These are phyloP conservation scores for Calidris pugnax DNA, from an alignment of 2,113 vertebrate genomes.

Conservation along the genomic window DNA sequence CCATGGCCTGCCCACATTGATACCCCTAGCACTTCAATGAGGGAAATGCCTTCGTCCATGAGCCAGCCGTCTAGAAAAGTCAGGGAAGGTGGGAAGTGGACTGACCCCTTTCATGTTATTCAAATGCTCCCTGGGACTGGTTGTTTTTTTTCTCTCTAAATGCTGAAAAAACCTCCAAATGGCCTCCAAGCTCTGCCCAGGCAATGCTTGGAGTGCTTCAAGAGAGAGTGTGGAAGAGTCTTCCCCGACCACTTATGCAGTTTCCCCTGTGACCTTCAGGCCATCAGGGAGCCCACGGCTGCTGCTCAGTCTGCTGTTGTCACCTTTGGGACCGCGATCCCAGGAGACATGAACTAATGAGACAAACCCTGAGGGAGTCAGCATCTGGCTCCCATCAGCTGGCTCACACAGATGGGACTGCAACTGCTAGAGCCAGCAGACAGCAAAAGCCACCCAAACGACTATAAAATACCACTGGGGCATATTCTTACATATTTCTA, in stretches of 20 bases:
- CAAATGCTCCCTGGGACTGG: not conserved
- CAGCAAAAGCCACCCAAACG: not conserved
- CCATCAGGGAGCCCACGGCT: not conserved
- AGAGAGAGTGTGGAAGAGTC: not conserved
- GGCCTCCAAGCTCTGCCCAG: fast-evolving
- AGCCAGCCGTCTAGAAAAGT: not conserved
- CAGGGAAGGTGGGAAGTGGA: not conserved
- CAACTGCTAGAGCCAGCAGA: not conserved
- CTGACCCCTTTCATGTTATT: not conserved
- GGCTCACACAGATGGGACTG: not conserved
- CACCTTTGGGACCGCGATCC: fast-evolving
- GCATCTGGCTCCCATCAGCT: not conserved
- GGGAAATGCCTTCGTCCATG: not conserved
- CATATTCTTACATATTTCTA: not conserved
- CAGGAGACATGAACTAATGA: not conserved
- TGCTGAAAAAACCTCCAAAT: not conserved
- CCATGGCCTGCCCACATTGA: not conserved
- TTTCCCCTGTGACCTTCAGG: not conserved
- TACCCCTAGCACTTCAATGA: not conserved
- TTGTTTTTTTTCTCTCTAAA: not conserved
- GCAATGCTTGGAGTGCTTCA: not conserved
- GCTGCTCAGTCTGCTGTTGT: not conserved
- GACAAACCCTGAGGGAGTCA: not conserved
- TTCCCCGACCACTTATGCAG: not conserved
- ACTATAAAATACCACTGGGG: not conserved